phyloP scores from a whole-genome alignment of 1,140 invertebrate species.

The Leptonema lineaticorne region DNA sequence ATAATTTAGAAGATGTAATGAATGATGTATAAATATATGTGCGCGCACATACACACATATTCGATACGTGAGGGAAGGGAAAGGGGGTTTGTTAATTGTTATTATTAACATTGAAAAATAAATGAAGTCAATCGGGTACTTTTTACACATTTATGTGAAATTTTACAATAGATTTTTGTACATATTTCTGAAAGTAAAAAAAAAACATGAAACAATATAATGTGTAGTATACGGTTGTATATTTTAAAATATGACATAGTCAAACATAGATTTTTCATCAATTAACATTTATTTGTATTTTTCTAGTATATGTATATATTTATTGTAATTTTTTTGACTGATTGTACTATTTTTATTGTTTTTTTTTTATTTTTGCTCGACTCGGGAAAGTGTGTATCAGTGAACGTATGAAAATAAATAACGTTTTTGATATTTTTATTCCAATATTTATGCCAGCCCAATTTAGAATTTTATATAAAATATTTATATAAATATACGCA shows the following conservation, averaged over 20 bases:
- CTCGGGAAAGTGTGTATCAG: neutral
- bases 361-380: neutral
- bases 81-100: constrained; percentile 26
- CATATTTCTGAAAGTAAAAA: too few species aligned
- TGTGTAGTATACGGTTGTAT: constrained; percentile 39
- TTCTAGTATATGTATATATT: constrained; percentile 3
- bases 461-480: neutral
- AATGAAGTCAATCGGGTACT: constrained; percentile 26
- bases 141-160: constrained; percentile 10
- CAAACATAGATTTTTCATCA: constrained; percentile 21
- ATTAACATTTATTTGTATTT: constrained; percentile 19
- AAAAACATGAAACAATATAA: constrained; percentile 28
- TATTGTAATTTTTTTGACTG: neutral
- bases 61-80: too few species aligned
- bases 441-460: neutral
- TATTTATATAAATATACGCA: constrained; percentile 2
- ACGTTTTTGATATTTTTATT: neutral
- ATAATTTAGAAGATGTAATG: constrained; percentile 20
- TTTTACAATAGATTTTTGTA: constrained; percentile 41
- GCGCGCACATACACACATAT: too few species aligned
- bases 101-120: too few species aligned
- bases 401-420: too few species aligned
- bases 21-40: constrained; percentile 17
- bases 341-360: constrained; percentile 12
- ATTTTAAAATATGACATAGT: constrained; percentile 11